Conservation (phyloP, 2,797 vertebrate genomes). For the Saguinus oedipus region DNA sequence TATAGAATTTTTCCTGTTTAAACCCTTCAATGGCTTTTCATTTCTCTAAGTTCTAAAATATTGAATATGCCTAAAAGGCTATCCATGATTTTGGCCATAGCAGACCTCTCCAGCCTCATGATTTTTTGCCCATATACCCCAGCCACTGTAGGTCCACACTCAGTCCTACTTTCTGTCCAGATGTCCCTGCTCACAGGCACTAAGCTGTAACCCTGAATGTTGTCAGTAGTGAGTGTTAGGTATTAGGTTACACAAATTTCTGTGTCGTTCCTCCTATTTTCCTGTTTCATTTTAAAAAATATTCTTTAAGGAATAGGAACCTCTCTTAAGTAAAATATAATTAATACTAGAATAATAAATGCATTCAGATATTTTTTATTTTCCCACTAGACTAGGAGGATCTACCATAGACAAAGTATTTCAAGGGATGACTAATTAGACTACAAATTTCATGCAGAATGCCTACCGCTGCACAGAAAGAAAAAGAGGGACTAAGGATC, state of each 20-base stretch:
- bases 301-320: conserved; percentile 10
- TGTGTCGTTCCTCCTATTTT: neutral
- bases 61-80: neutral
- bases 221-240: neutral
- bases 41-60: neutral
- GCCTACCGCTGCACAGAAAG: neutral
- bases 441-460: conserved; percentile 63
- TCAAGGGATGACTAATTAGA: conserved; percentile 69
- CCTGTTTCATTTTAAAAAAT: neutral
- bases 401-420: conserved; percentile 41
- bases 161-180: neutral
- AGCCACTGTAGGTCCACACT: neutral
- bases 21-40: neutral
- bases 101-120: neutral
- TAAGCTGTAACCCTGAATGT: neutral
- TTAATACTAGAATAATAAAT: conserved; percentile 24
- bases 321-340: conserved; percentile 53
- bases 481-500: neutral
- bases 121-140: neutral
- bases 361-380: neutral
- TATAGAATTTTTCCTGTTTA: neutral
- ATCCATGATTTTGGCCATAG: neutral
- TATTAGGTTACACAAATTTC: neutral
- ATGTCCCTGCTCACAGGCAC: neutral
- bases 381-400: neutral